Base-by-base conservation (phyloP, 2,888 invertebrate genomes). In the Thelaira solivaga region DNA sequence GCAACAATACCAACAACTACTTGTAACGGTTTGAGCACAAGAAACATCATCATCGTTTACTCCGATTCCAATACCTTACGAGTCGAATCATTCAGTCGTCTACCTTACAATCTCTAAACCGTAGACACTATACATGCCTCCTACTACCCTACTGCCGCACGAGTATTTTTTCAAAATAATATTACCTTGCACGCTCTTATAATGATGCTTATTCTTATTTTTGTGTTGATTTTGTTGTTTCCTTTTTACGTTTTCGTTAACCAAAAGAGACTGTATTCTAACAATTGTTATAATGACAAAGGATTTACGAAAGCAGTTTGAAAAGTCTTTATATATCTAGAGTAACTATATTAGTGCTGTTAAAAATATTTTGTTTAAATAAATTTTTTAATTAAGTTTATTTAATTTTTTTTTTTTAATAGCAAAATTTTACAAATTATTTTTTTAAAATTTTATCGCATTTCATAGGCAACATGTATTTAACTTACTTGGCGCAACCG, bases 101-200 rank as follows among this genome's bases (percentile, higher is more conserved):
- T 65, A 79, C 75, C 67, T 75, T 57, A 31, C 18, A 55, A 71
- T 31, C 61, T 49, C 62, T 43, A 53, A 74, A 34, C 31, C 31
- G 53, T 31, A 45, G 20, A 36, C 45, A 53, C 18, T n/a, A n/a
- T n/a, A n/a, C n/a, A n/a, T n/a, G n/a, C 49, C 26, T 41, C 51
- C n/a, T 22, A 34, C 53, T 49, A 34, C 59, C 59, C 41, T 34
- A 16, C 11, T 41, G 24, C 34, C 29, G 49, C 49, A 62, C 20
- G 22, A 76, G 26, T 11, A 43, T 11, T 39, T n/a, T 71, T 71
- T 22, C 20, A 29, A 22, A 41, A 51, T 13, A 49, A 43, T 34
- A 62, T 57, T 43, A 72, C 53, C 55, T 67, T 75, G 49, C n/a
- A n/a, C n/a, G n/a, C 67, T 71, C 53, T 59, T 67, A 47, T 16